These are phyloP conservation scores for Strongylocentrotus purpuratus DNA, from an alignment of 35 echinoderm and acorn worm species.

Conservation along the genomic window DNA sequence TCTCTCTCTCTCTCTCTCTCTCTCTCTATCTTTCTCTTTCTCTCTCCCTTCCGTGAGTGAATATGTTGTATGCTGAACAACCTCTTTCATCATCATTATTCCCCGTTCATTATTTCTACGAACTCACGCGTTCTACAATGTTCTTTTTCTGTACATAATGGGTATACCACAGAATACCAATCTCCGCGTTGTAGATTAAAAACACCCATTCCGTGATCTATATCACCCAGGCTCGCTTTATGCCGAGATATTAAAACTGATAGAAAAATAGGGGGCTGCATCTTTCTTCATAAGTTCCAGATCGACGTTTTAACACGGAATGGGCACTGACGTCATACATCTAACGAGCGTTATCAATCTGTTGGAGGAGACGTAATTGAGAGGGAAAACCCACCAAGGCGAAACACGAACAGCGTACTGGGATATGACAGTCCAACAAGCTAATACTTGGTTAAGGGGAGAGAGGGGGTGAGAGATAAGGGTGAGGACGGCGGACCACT, in stretches of 20 bases:
- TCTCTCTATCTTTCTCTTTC: neutral
- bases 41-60: neutral
- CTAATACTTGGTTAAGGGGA: neutral
- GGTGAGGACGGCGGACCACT: neutral
- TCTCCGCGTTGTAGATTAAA: neutral
- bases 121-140: neutral
- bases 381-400: neutral
- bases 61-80: neutral
- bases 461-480: neutral
- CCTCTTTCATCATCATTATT: neutral
- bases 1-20: neutral
- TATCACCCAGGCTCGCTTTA: neutral
- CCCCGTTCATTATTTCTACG: neutral
- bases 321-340: neutral
- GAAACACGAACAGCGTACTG: neutral
- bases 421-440: neutral
- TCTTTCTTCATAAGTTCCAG: slow-evolving; percentile 10
- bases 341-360: slow-evolving; percentile 3
- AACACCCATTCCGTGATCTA: neutral
- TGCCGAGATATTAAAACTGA: neutral
- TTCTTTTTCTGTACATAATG: neutral
- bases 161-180: neutral
- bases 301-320: neutral
- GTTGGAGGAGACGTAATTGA: neutral
- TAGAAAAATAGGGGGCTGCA: neutral